phyloP scores from a whole-genome alignment of 2,888 invertebrate species.

The Calliphora vomitoria region DNA sequence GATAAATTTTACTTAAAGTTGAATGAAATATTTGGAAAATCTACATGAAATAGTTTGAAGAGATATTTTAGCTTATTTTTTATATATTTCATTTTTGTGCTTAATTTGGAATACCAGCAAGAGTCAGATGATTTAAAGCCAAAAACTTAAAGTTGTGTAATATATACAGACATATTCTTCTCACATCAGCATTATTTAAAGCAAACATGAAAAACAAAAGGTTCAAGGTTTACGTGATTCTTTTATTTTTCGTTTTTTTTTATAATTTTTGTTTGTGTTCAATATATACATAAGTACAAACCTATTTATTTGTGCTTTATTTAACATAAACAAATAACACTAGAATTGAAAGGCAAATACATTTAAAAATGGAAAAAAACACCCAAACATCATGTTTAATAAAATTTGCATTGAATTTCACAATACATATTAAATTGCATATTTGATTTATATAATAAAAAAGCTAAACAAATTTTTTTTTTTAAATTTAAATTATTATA shows the following conservation, averaged over 20 bases:
- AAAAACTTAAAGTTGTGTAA: background rate
- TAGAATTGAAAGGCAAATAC: slow-evolving; percentile 3
- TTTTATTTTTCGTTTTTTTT: background rate
- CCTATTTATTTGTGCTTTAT: background rate
- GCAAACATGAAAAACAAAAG: slow-evolving; percentile 70
- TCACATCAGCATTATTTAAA: background rate
- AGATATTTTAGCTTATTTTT: no score
- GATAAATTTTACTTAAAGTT: background rate
- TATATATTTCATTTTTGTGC: no score
- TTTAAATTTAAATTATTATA: background rate
- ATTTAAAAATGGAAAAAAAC: background rate
- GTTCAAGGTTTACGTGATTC: slow-evolving; percentile 78
- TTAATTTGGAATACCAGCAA: no score
- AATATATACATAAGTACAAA: background rate
- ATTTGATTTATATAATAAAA: no score
- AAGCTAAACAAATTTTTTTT: background rate
- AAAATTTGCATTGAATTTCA: background rate
- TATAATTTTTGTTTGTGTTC: background rate
- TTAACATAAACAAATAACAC: slow-evolving; percentile 18
- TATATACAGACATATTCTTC: background rate
- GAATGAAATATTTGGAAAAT: background rate
- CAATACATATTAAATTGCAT: background rate
- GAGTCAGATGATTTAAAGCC: no score
- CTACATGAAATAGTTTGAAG: no score
- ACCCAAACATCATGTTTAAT: background rate